These are phyloP conservation scores for Drosophila eohydei DNA, from an alignment of 2,888 invertebrate genomes.

Conservation along the genomic window DNA sequence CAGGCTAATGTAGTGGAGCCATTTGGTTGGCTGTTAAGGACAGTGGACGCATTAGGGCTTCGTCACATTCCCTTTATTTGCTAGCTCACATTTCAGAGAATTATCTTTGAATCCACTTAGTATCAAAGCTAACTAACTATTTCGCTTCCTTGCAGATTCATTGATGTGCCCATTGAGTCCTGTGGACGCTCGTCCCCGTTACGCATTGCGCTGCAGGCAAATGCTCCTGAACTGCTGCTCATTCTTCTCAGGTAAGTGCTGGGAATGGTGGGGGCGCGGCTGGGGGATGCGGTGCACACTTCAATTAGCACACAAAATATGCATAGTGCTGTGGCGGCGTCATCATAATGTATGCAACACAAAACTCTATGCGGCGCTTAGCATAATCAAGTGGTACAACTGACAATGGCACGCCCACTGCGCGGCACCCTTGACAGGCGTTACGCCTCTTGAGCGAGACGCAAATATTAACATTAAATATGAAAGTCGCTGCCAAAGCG, in stretches of 20 bases:
- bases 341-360: slow-evolving; percentile 65
- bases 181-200: slow-evolving; percentile 91
- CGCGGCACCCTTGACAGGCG: slow-evolving; percentile 16
- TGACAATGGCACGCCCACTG: slow-evolving; percentile 41
- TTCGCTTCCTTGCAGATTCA: slow-evolving; percentile 85
- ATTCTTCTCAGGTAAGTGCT: slow-evolving; percentile 87
- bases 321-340: slow-evolving; percentile 53
- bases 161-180: slow-evolving; percentile 93
- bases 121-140: slow-evolving; percentile 12
- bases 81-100: slow-evolving; percentile 18
- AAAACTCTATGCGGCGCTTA: slow-evolving; percentile 65
- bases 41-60: slow-evolving; percentile 40
- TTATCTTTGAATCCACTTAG: slow-evolving; percentile 15
- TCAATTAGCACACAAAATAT: slow-evolving; percentile 72
- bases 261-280: neutral
- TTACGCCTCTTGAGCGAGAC: slow-evolving; percentile 30
- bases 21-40: slow-evolving; percentile 45
- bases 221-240: slow-evolving; percentile 90
- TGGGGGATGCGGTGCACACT: slow-evolving; percentile 33
- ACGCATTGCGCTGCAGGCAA: slow-evolving; percentile 90
- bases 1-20: slow-evolving; percentile 47
- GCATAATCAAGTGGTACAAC: slow-evolving; percentile 72
- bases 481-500: slow-evolving; percentile 73
- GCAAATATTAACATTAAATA: slow-evolving; percentile 77
- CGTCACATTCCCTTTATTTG: slow-evolving; percentile 18